phyloP scores from a whole-genome alignment of 2,888 invertebrate species.

The Lasioglossum morio region DNA sequence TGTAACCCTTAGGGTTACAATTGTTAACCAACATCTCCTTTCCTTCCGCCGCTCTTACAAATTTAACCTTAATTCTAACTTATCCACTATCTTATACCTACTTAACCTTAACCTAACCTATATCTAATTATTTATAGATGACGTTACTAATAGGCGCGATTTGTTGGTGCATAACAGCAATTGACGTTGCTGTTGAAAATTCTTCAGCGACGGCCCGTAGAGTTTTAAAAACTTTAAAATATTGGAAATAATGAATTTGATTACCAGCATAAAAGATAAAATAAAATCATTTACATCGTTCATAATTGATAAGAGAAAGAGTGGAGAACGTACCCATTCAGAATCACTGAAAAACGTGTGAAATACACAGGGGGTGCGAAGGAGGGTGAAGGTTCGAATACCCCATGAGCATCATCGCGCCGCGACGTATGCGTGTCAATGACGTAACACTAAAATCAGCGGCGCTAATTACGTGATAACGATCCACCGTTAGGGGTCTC shows the following conservation, averaged over 20 bases:
- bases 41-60: no score
- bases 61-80: no score
- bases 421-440: slow-evolving; percentile 58
- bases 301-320: no score
- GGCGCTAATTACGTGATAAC: slow-evolving; percentile 70
- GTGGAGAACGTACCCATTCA: background rate
- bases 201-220: no score
- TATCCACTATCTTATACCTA: no score
- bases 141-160: background rate
- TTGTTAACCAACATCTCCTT: no score
- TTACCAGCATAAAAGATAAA: no score
- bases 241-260: background rate
- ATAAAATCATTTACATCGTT: no score
- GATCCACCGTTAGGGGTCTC: slow-evolving; percentile 53
- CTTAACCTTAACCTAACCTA: no score
- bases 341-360: background rate
- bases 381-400: background rate
- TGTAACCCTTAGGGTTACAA: no score
- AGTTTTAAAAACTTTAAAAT: background rate
- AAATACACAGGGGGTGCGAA: background rate
- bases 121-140: no score
- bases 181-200: background rate
- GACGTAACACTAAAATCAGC: slow-evolving; percentile 66
- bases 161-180: background rate
- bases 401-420: slow-evolving; percentile 38